Base-by-base conservation (phyloP, 1,140 invertebrate species). In the Oreohelix idahoensis region DNA sequence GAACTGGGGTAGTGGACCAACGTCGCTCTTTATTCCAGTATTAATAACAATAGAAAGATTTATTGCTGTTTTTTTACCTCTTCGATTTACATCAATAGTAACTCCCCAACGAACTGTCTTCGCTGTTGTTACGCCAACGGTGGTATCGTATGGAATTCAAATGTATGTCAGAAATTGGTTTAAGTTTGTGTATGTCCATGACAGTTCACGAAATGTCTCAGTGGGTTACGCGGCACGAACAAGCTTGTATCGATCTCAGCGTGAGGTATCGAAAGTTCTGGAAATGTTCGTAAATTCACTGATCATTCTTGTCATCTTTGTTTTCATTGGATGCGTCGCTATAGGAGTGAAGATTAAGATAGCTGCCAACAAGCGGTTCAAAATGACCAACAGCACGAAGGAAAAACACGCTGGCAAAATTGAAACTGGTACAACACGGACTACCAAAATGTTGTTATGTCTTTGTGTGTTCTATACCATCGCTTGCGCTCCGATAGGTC, bases 41-140 rank as follows among this genome's bases (percentile, higher is more conserved):
- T 36, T 81, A n/a, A 81, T 81, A 35, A 81, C 79, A 26, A 26
- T 71, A 0, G 79, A 81, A n/a, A 29, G 79, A 71, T 23, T 81
- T 2, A 39, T 81, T 10, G 79, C 79, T 11, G 79, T 81, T 29
- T 81, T 71, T n/a, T 35, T 70, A 0, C 79, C 79, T 45, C 32
- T 81, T 5, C 63, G 71, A 26, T 81, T 81, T 32, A 5, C 20
- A 0, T 45, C 32, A 23, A 81, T 81, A 17, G 69, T 81, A 11
- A 81, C 79, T 1, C 36, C 36, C 1, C 0, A 26, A 26, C 20
- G 79, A 49, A 81, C 79, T 26, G 20, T 71, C 0, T 20, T 38
- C 1, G 79, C 42, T 49, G 79, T 81, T 11, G 1, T 36, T 1
- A 8, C 26, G 2, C n/a, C 69, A 4, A 38, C 29, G 1, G 42